Conservation (phyloP, 2,113 vertebrate genomes). For the Sylvietta virens region DNA sequence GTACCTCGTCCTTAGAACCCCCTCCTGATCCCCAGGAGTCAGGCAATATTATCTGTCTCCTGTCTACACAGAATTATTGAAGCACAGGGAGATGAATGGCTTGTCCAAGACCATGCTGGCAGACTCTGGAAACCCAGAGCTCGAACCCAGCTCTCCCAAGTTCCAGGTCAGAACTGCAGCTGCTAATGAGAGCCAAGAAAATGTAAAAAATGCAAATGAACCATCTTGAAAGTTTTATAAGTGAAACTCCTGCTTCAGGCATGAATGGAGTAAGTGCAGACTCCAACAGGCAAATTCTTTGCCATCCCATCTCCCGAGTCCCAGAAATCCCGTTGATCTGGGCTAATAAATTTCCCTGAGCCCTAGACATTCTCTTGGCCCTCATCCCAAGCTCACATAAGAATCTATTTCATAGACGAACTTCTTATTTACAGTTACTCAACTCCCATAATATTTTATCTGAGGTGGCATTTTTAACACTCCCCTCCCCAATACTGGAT, state of each 20-base stretch:
- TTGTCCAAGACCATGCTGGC: neutral
- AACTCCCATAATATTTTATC: conserved; percentile 68
- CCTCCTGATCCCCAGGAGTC: neutral
- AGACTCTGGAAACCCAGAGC: neutral
- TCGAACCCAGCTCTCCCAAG: neutral
- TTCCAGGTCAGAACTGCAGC: neutral
- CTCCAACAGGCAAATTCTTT: conserved; percentile 62
- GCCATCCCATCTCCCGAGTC: conserved; percentile 52
- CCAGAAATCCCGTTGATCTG: conserved; percentile 64
- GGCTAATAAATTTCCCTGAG: conserved; percentile 66
- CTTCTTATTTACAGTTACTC: conserved; percentile 67
- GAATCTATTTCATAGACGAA: conserved; percentile 63
- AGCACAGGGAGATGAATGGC: neutral
- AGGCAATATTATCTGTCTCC: neutral
- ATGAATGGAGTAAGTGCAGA: conserved; percentile 43
- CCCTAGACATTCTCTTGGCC: conserved; percentile 63
- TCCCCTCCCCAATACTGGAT: conserved; percentile 51
- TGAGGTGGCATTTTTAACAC: conserved; percentile 70
- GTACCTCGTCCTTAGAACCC: neutral
- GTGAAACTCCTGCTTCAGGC: conserved; percentile 12
- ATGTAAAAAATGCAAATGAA: conserved; percentile 28
- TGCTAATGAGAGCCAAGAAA: conserved; percentile 25
- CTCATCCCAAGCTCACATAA: conserved; percentile 69
- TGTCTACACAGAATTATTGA: neutral
- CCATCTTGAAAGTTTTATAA: neutral